Conservation (phyloP, 2,797 vertebrate species). For the Coluber constrictor region DNA sequence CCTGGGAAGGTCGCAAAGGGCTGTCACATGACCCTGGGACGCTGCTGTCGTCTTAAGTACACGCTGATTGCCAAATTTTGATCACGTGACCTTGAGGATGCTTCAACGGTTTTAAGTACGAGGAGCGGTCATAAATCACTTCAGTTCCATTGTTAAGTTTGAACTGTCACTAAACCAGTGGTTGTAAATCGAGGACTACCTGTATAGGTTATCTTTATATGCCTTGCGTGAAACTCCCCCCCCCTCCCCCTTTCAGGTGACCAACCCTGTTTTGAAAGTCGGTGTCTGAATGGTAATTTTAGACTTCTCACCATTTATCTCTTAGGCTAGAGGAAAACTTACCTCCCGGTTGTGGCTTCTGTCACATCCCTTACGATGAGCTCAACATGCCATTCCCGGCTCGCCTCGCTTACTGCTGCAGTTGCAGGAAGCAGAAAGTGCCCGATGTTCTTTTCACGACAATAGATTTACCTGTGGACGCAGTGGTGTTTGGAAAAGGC, state of each 20-base stretch:
- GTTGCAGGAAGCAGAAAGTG: slow-evolving; percentile 91
- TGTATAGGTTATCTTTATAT: not conserved
- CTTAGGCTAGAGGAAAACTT: slow-evolving; percentile 87
- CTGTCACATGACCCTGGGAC: not conserved
- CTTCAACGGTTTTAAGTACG: not conserved
- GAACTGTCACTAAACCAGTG: not conserved
- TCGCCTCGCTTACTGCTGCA: slow-evolving; percentile 92
- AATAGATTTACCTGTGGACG: slow-evolving; percentile 91
- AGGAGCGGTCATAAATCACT: not conserved
- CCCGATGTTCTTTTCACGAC: slow-evolving; percentile 97
- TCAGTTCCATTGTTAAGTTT: not conserved
- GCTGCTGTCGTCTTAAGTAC: not conserved
- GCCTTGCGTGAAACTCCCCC: too few species aligned
- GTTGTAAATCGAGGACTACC: not conserved
- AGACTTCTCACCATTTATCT: slow-evolving; percentile 42
- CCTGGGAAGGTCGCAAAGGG: not conserved
- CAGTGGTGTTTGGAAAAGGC: slow-evolving; percentile 88
- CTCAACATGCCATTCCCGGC: slow-evolving; percentile 98
- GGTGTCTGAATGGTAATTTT: slow-evolving; percentile 41
- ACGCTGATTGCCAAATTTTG: not conserved
- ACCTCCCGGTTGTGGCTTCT: slow-evolving; percentile 89
- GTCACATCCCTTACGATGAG: slow-evolving; percentile 97
- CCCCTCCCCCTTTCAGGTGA: too few species aligned
- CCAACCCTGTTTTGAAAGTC: not conserved
- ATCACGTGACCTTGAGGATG: not conserved